These are phyloP conservation scores for Cryptoblepharus egeriae DNA, from an alignment of 2,797 vertebrate species.

Conservation along the genomic window DNA sequence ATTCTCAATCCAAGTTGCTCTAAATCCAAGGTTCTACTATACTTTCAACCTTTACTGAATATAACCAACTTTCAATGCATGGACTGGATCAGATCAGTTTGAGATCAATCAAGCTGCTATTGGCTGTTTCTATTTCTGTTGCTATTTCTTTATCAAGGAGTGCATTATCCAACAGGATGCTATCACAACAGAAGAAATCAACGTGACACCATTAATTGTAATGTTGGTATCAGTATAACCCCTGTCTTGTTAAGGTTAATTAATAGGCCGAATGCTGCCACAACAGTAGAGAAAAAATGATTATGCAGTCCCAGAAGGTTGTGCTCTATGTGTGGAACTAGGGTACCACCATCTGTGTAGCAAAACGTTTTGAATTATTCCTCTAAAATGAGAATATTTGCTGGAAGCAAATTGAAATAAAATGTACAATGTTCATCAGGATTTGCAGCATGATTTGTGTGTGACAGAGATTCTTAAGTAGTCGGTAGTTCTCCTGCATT, in stretches of 20 bases:
- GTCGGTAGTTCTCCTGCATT: no score
- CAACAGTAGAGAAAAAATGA: constrained; percentile 12
- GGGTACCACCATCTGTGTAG: constrained; percentile 12
- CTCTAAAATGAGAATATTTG: not conserved
- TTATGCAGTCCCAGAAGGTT: not conserved
- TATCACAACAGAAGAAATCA: constrained; percentile 12
- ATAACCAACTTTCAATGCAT: constrained; percentile 3
- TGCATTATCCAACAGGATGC: not conserved
- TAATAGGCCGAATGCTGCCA: constrained; percentile 12
- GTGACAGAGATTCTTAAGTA: no score
- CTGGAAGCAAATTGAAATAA: constrained; percentile 1
- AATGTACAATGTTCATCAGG: not conserved
- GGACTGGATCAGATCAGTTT: not conserved
- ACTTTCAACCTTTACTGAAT: not conserved
- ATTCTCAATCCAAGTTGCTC: no score
- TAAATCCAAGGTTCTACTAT: no score
- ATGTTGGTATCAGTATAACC: constrained; percentile 22
- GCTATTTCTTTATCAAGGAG: not conserved
- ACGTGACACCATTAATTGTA: constrained; percentile 12
- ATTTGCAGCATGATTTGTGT: no score
- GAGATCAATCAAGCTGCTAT: not conserved
- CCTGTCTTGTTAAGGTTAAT: constrained; percentile 9
- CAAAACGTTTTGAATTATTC: not conserved
- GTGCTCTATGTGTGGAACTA: constrained; percentile 2
- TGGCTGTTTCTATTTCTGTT: not conserved